phyloP scores from a whole-genome alignment of 2,113 vertebrate genomes.

The Eurypyga helias region DNA sequence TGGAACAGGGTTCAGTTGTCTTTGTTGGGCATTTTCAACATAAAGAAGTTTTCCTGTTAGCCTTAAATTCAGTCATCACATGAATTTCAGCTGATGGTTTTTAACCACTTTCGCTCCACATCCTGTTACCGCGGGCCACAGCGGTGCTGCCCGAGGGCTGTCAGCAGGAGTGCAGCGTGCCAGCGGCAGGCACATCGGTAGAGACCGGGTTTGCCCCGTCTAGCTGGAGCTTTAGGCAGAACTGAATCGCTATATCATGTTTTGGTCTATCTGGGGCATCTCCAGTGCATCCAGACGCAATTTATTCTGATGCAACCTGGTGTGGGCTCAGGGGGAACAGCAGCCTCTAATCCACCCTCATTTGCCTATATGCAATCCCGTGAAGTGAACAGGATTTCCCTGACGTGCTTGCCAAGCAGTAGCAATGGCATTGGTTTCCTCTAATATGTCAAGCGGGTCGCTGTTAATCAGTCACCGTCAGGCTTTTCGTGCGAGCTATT shows the following conservation, averaged over 20 bases:
- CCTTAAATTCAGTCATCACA: neutral
- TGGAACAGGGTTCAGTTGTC: neutral
- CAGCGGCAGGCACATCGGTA: neutral
- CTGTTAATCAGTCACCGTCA: neutral
- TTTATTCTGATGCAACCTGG: neutral
- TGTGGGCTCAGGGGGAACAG: accelerated
- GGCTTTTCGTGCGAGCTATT: neutral
- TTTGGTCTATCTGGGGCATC: neutral
- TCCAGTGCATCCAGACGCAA: neutral
- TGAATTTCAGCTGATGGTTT: neutral
- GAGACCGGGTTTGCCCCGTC: neutral
- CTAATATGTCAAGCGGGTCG: neutral
- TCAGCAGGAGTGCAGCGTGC: neutral
- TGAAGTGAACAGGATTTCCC: slow-evolving; percentile 41
- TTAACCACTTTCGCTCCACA: slow-evolving; percentile 9
- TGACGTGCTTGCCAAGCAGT: neutral
- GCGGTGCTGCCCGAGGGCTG: accelerated
- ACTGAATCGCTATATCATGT: neutral
- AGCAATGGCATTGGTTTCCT: slow-evolving; percentile 20
- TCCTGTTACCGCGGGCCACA: neutral
- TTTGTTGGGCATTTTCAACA: neutral
- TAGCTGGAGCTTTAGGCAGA: neutral
- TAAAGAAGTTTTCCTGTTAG: slow-evolving; percentile 19
- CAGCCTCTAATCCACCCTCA: neutral
- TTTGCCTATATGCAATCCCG: slow-evolving; percentile 10